Conservation (phyloP, 2,797 vertebrate species). For the Chaetophractus vellerosus region DNA sequence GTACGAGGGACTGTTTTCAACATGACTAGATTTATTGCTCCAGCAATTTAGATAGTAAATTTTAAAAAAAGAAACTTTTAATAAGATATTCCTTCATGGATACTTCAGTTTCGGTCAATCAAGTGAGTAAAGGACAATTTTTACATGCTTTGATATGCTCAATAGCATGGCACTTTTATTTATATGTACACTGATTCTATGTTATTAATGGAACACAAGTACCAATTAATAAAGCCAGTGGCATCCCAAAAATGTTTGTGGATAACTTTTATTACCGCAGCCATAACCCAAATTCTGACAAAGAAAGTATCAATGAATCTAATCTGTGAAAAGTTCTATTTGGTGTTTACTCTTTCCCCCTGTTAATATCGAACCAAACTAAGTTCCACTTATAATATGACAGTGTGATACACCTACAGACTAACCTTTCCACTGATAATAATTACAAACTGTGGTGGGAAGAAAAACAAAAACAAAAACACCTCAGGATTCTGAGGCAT, state of each 20-base stretch:
- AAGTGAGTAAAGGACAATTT: background rate
- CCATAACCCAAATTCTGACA: slow-evolving; percentile 1
- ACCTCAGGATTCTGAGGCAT: background rate
- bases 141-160: background rate
- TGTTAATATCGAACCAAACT: background rate
- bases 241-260: background rate
- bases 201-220: background rate
- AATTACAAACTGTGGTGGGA: background rate
- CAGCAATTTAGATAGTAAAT: background rate
- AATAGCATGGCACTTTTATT: background rate
- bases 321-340: background rate
- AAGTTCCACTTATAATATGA: background rate
- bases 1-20: background rate
- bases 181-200: background rate
- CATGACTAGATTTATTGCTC: background rate
- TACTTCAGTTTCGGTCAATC: background rate
- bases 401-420: background rate
- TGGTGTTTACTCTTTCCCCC: background rate
- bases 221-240: background rate
- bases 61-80: background rate
- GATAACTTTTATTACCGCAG: background rate
- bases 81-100: background rate
- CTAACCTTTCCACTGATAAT: background rate
- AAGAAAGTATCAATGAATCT: slow-evolving; percentile 38
- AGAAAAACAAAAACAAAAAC: background rate